Evolutionary conservation across 1,140 invertebrate species (phyloP).

Genomic region (Whitmania pigra): DNA sequence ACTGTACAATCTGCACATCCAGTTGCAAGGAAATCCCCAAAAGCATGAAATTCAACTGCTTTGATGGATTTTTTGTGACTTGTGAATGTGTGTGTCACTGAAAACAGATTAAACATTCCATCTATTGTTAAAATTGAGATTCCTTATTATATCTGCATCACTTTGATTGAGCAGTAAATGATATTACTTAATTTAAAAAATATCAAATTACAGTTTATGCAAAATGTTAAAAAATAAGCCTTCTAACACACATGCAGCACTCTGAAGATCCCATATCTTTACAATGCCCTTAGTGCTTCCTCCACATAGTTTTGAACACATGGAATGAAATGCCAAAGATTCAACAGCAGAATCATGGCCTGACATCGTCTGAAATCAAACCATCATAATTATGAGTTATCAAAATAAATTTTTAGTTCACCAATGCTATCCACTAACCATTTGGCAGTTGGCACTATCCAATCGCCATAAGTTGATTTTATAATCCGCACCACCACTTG

Average conservation of each 20-base stretch:
- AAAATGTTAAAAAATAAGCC: background rate
- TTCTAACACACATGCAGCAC: constrained; percentile 54
- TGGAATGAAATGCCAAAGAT: constrained; percentile 81
- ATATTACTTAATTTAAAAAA: background rate
- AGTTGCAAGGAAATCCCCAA: constrained; percentile 81
- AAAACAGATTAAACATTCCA: constrained; percentile 20
- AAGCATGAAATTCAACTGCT: constrained; percentile 92
- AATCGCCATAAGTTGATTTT: constrained; percentile 96
- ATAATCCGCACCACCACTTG: constrained; percentile 89
- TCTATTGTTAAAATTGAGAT: too few species aligned
- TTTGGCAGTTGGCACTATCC: constrained; percentile 83
- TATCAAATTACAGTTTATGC: background rate
- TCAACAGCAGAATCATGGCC: constrained; percentile 84
- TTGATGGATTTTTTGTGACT: constrained; percentile 80
- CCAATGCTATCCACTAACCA: constrained; percentile 52
- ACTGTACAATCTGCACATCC: constrained; percentile 80
- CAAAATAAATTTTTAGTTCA: background rate
- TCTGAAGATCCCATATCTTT: constrained; percentile 92
- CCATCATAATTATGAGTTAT: too few species aligned
- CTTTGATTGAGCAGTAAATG: background rate
- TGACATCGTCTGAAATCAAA: constrained; percentile 57
- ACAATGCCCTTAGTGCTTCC: constrained; percentile 81
- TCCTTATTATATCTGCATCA: too few species aligned
- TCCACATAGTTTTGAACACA: constrained; percentile 85
- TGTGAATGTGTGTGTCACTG: constrained; percentile 70